A percentile compares a stretch with the other conserved stretches of the same genome.
These are phyloP conservation scores for Poeciliopsis retropinna DNA, from an alignment of 2,113 vertebrate species.

Conservation along the genomic window DNA sequence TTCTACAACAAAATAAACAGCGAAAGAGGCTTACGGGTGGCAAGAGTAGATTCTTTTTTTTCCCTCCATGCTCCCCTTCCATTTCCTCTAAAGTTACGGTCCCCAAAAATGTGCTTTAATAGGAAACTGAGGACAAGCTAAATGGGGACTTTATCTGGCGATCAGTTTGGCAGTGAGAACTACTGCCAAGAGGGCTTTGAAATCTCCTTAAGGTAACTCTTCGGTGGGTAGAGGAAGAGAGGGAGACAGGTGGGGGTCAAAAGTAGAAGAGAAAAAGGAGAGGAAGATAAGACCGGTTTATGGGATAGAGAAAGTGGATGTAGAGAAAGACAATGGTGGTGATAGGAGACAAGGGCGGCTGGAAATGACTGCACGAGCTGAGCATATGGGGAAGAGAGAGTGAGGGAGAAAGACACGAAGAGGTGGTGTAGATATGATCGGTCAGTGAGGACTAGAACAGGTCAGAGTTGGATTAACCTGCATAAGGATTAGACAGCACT, in stretches of 20 bases:
- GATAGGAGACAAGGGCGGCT: constrained; percentile 57
- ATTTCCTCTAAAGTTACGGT: constrained; percentile 72
- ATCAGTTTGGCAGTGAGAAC: constrained; percentile 80
- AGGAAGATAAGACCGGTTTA: constrained; percentile 48
- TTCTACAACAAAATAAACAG: constrained; percentile 65
- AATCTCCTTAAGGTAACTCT: constrained; percentile 81
- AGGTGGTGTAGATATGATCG: constrained; percentile 75
- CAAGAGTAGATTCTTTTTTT: constrained; percentile 53
- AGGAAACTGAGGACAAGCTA: constrained; percentile 78
- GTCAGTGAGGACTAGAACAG: constrained; percentile 76
- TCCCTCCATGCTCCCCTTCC: constrained; percentile 52
- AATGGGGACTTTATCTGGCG: constrained; percentile 78
- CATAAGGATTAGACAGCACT: constrained; percentile 78
- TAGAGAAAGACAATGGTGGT: constrained; percentile 47
- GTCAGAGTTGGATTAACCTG: constrained; percentile 84
- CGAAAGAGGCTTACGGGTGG: constrained; percentile 60
- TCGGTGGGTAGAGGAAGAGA: constrained; percentile 51
- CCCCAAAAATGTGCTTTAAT: constrained; percentile 75
- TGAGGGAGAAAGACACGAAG: constrained; percentile 45
- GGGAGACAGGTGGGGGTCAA: constrained; percentile 60
- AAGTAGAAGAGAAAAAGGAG: constrained; percentile 38
- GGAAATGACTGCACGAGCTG: constrained; percentile 43
- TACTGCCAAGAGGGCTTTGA: constrained; percentile 78
- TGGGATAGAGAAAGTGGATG: constrained; percentile 36
- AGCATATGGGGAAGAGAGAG: constrained; percentile 37